These are phyloP conservation scores for Euura lappo DNA, from an alignment of 1,140 invertebrate genomes.

Conservation along the genomic window DNA sequence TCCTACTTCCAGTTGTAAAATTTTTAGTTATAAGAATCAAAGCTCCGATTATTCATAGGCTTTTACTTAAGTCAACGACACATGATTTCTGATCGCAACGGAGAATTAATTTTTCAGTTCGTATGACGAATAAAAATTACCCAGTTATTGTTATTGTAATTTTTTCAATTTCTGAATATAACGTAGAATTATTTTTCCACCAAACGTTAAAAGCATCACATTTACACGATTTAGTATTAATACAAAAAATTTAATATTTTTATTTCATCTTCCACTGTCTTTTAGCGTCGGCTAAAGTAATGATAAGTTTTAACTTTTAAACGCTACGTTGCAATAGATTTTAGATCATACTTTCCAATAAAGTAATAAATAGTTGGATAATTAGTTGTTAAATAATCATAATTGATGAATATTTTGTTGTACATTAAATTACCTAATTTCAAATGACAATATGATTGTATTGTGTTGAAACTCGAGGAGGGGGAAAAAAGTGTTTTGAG, in stretches of 20 bases:
- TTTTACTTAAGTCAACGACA: background rate
- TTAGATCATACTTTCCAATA: constrained; percentile 31
- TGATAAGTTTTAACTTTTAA: background rate
- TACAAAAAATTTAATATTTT: background rate
- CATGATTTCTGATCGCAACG: background rate
- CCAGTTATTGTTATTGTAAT: background rate
- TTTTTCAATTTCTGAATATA: background rate
- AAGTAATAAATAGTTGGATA: constrained; percentile 21
- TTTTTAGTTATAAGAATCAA: background rate
- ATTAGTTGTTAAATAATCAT: constrained; percentile 14
- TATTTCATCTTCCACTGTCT: constrained; percentile 12
- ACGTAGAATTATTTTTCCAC: background rate
- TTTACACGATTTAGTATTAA: background rate
- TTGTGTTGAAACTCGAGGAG: constrained; percentile 40
- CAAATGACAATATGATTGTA: constrained; percentile 33
- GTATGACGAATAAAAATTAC: background rate
- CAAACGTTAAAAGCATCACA: background rate
- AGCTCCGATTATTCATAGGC: background rate
- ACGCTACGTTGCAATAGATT: constrained; percentile 13
- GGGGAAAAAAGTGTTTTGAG: background rate
- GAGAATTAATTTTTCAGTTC: too few species aligned
- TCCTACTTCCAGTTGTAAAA: background rate
- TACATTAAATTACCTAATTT: constrained; percentile 38
- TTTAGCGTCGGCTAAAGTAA: background rate
- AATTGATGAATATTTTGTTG: constrained; percentile 30